These are phyloP conservation scores for Melanostigma gelatinosum DNA, from an alignment of 2,113 vertebrate genomes.

Conservation along the genomic window DNA sequence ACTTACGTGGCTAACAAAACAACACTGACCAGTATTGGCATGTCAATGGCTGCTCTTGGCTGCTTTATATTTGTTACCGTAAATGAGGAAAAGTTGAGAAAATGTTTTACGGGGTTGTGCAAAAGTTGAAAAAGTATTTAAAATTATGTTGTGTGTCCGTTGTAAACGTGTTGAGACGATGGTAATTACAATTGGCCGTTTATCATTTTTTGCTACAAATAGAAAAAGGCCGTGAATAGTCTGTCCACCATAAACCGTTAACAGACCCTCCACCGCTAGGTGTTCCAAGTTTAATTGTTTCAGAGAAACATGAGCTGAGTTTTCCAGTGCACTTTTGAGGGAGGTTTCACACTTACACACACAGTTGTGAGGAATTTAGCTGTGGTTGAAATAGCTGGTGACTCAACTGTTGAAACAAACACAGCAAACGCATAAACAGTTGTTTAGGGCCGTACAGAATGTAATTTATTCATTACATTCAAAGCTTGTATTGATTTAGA, in stretches of 20 bases:
- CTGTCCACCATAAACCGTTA: not conserved
- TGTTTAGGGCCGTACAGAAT: not conserved
- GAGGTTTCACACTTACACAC: not conserved
- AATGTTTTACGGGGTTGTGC: not conserved
- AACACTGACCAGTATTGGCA: not conserved
- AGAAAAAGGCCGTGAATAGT: not conserved
- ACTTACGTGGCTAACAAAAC: not conserved
- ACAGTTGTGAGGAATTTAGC: not conserved
- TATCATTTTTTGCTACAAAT: not conserved
- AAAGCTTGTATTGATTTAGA: not conserved
- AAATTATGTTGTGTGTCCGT: not conserved
- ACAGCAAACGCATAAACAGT: not conserved
- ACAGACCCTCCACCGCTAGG: not conserved
- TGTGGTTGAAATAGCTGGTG: conserved; percentile 12
- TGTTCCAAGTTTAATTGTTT: conserved; percentile 20
- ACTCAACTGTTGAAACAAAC: not conserved
- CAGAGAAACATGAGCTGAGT: conserved; percentile 22
- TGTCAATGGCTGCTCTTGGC: not conserved
- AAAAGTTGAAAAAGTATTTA: not conserved
- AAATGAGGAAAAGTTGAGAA: not conserved
- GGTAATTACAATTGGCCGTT: not conserved
- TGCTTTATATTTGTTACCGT: not conserved
- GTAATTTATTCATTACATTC: not conserved
- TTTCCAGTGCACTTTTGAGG: conserved; percentile 27
- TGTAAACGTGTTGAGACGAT: conserved; percentile 2